Percentiles rank a stretch among this genome's conserved stretches.
Conservation (phyloP, 1,140 invertebrate genomes). For the Asobara japonica region DNA sequence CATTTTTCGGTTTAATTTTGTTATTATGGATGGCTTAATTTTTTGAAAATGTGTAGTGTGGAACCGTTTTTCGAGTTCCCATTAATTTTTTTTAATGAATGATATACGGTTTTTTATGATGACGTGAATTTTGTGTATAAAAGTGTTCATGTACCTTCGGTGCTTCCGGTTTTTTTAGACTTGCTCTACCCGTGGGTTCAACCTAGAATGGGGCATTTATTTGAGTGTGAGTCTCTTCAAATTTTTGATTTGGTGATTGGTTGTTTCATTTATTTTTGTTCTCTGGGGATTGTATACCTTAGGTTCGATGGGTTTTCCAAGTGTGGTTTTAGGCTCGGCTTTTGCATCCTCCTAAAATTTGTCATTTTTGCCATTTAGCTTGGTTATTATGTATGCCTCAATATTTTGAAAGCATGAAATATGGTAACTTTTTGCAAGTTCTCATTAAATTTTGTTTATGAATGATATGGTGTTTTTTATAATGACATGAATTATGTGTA, state of each 20-base stretch:
- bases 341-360: conserved; percentile 42
- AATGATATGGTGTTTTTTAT: too few relatives aligned
- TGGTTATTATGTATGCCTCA: too few relatives aligned
- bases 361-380: background rate
- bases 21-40: too few relatives aligned
- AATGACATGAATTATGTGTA: too few relatives aligned
- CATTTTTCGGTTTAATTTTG: too few relatives aligned
- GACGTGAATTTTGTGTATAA: conserved; percentile 25
- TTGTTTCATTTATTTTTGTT: background rate
- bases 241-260: too few relatives aligned
- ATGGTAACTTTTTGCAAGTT: too few relatives aligned
- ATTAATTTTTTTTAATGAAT: conserved; percentile 13
- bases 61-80: too few relatives aligned
- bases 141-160: conserved; percentile 38
- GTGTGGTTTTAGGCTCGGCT: conserved; percentile 30
- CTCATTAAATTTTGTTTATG: too few relatives aligned
- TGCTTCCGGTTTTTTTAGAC: conserved; percentile 29
- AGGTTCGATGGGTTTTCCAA: conserved; percentile 38
- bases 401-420: too few relatives aligned
- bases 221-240: too few relatives aligned
- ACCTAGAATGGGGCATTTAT: conserved; percentile 23
- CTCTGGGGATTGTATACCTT: conserved; percentile 2
- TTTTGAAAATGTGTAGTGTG: too few relatives aligned
- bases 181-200: conserved; percentile 16
- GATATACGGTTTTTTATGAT: conserved; percentile 8